phyloP scores from a whole-genome alignment of 2,888 invertebrate species.

The Isoperla grammatica region DNA sequence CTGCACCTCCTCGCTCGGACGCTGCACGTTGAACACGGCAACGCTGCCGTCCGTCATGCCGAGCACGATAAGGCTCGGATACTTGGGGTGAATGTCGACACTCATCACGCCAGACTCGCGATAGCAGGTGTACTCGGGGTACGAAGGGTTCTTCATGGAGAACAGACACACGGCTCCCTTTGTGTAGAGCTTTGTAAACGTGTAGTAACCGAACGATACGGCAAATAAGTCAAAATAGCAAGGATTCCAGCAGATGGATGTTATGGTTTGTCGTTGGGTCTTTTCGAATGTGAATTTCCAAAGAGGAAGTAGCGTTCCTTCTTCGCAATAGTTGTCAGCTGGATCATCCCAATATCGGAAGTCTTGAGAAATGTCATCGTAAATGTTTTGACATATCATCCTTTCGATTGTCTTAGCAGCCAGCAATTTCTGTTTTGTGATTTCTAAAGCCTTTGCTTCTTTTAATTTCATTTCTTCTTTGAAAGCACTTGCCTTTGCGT shows the following conservation, averaged over 20 bases:
- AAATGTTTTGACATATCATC: slow-evolving; percentile 93
- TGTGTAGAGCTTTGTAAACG: slow-evolving; percentile 72
- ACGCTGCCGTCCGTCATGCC: slow-evolving; percentile 83
- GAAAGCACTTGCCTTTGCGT: too few species aligned
- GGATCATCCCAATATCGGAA: slow-evolving; percentile 96
- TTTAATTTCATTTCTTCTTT: too few species aligned
- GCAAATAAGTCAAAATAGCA: slow-evolving; percentile 87
- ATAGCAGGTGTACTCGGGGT: slow-evolving; percentile 78
- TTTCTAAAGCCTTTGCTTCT: too few species aligned
- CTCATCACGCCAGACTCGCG: slow-evolving; percentile 85
- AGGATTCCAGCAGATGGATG: slow-evolving; percentile 83
- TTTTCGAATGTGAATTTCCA: slow-evolving; percentile 89
- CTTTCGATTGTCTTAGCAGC: slow-evolving; percentile 83
- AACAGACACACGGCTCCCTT: slow-evolving; percentile 82
- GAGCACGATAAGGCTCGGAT: slow-evolving; percentile 77
- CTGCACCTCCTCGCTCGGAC: slow-evolving; percentile 61
- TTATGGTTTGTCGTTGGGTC: slow-evolving; percentile 77
- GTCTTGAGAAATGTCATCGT: slow-evolving; percentile 86
- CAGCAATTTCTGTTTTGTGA: slow-evolving; percentile 39
- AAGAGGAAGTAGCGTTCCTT: slow-evolving; percentile 84
- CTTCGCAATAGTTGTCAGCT: slow-evolving; percentile 88
- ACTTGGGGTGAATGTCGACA: slow-evolving; percentile 75
- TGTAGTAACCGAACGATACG: slow-evolving; percentile 86
- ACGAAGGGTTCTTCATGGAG: slow-evolving; percentile 91
- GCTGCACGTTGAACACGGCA: slow-evolving; percentile 77